Evolutionary conservation across 1,140 invertebrate species (phyloP), one percentile per base, ranked within the genome.

Genomic region (Hermetia illucens): DNA sequence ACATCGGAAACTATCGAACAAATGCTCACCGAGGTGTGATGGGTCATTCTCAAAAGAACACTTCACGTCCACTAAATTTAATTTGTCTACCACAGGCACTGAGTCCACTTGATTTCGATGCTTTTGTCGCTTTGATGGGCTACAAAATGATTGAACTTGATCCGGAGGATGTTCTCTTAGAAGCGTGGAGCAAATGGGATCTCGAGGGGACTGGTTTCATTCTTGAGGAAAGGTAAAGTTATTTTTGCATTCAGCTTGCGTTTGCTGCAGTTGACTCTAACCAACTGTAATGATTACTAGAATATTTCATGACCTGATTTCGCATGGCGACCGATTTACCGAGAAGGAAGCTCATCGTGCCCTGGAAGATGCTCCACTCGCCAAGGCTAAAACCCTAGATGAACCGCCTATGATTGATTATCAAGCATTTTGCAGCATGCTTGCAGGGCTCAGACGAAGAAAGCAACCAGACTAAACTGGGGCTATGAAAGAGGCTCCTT

Each of bases 141-240:
- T 66, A 63, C 36, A 69, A 65, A 37, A 72, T 69, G 2, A 55
- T 70, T 19, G 68, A 72, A 43, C 48, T 74, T 27, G 73, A 75
- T 51, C 65, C 72, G 0, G 72, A 75, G 48, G 69, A 71, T 38
- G 70, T 70, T 5, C 50, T 75, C 8, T 49, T 70, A 0, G 66
- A 66, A 8, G 73, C 72, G 0, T 56, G 74, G 42, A 68, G 70
- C 27, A 69, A 70, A 16, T 75, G 73, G 73, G 73, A 75, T 42
- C 58, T 57, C 5, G 61, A 69, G 19, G 65, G 66, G 36, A 66
- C 65, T 5, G 73, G 72, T 44, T 62, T 63, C 17, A 74, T 75
- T 22, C 61, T 65, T 10, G 68, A 74, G 48, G 65, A 71, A 48
- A 71, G 62, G 72, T 73, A 52, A 44, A 36, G 50, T 15, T 21